These are phyloP conservation scores for Acleris emargana DNA, from an alignment of 2,888 invertebrate genomes.

Conservation along the genomic window DNA sequence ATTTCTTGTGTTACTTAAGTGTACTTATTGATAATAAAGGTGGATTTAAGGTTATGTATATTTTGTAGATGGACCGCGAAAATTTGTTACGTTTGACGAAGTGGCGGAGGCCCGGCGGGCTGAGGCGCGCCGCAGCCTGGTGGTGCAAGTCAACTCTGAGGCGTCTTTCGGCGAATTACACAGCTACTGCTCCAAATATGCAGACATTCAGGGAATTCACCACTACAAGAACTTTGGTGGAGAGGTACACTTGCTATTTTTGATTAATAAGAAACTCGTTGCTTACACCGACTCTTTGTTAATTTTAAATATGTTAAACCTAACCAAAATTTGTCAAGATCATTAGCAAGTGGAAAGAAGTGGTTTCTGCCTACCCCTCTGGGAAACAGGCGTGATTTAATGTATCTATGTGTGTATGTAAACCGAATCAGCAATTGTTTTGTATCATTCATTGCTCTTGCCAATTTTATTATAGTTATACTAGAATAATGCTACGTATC, in stretches of 20 bases:
- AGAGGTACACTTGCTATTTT: slow-evolving; percentile 59
- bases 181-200: slow-evolving; percentile 87
- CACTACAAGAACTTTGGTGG: slow-evolving; percentile 84
- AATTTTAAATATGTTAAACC: no score
- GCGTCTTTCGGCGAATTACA: slow-evolving; percentile 87
- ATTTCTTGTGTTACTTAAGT: slow-evolving; percentile 27
- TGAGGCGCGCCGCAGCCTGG: slow-evolving; percentile 87
- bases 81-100: slow-evolving; percentile 81
- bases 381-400: no score
- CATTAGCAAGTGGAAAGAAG: no score
- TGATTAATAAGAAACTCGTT: not conserved
- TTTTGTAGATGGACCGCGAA: slow-evolving; percentile 63
- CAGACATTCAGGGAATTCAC: slow-evolving; percentile 85
- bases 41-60: slow-evolving; percentile 67
- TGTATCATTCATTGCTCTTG: no score
- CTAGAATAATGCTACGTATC: not conserved
- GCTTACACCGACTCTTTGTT: no score
- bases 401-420: no score
- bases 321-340: no score
- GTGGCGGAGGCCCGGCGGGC: slow-evolving; percentile 82
- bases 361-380: no score
- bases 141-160: slow-evolving; percentile 90
- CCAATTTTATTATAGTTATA: no score
- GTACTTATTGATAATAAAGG: slow-evolving; percentile 45
- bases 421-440: no score